A percentile compares a stretch with the other conserved stretches of the same genome.
These are phyloP conservation scores for Cryptocephalus moraei DNA, from an alignment of 2,888 invertebrate genomes.

Conservation along the genomic window DNA sequence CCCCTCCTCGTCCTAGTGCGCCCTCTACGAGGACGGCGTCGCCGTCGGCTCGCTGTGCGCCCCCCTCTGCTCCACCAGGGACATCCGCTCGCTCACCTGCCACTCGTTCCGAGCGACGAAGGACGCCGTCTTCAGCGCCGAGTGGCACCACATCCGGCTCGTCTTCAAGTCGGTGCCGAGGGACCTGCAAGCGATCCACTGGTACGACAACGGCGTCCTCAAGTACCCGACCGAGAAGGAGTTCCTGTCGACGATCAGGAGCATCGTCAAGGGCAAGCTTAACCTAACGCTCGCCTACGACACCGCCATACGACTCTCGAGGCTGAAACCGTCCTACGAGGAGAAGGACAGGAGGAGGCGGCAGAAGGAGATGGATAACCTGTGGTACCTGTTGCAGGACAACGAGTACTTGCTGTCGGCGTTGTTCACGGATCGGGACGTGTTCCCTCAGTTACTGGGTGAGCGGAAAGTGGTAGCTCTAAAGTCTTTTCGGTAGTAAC, in stretches of 20 bases:
- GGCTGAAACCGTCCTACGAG: slow-evolving; percentile 38
- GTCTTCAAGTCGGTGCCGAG: slow-evolving; percentile 46
- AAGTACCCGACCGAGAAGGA: slow-evolving; percentile 45
- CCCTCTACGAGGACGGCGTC: slow-evolving; percentile 41
- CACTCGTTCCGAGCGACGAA: slow-evolving; percentile 51
- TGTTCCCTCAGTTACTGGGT: slow-evolving; percentile 55
- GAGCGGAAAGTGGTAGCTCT: too few species aligned
- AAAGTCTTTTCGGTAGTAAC: too few species aligned
- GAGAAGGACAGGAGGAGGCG: slow-evolving; percentile 35
- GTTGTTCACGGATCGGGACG: slow-evolving; percentile 47
- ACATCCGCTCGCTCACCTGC: slow-evolving; percentile 47
- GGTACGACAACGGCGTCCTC: slow-evolving; percentile 38
- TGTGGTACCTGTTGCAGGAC: slow-evolving; percentile 54
- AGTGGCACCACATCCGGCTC: slow-evolving; percentile 46
- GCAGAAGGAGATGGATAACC: slow-evolving; percentile 47
- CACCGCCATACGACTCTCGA: slow-evolving; percentile 40
- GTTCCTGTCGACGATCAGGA: slow-evolving; percentile 43
- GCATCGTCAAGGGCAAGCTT: slow-evolving; percentile 42
- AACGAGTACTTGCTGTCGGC: slow-evolving; percentile 55
- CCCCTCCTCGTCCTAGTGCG: slow-evolving; percentile 41
- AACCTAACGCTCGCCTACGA: slow-evolving; percentile 44
- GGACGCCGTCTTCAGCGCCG: slow-evolving; percentile 49
- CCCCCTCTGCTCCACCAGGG: slow-evolving; percentile 46
- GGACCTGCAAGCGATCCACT: slow-evolving; percentile 36
- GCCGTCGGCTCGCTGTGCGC: slow-evolving; percentile 54